Conservation (phyloP, 2,888 invertebrate species). For the Philereme vetulata region DNA sequence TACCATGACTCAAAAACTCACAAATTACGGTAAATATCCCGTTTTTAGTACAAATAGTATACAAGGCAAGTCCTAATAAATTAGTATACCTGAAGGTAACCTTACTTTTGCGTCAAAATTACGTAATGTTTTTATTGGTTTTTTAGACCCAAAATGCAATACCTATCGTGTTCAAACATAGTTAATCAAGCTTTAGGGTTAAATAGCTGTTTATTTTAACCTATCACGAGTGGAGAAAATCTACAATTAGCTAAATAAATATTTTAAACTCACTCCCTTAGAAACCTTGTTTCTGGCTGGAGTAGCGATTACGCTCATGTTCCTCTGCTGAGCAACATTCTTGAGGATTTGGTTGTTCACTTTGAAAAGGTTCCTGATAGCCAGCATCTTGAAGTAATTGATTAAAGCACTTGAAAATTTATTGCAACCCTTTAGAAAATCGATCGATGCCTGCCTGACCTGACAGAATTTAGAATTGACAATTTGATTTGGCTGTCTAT, state of each 20-base stretch:
- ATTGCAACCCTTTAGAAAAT: conserved; percentile 4
- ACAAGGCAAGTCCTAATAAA: too few relatives aligned
- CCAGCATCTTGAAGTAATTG: conserved; percentile 61
- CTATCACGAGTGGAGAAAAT: too few relatives aligned
- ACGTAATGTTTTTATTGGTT: conserved; percentile 41
- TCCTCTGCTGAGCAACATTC: conserved; percentile 65
- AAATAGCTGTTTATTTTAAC: too few relatives aligned
- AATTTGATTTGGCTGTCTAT: too few relatives aligned
- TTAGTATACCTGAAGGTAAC: conserved; percentile 21
- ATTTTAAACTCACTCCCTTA: conserved; percentile 57
- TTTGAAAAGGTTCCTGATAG: conserved; percentile 62
- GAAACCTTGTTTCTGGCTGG: conserved; percentile 66
- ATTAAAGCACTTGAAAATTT: conserved; percentile 15
- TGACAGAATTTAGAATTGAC: background rate
- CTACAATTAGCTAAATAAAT: too few relatives aligned
- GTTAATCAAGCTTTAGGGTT: too few relatives aligned
- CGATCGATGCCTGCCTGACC: background rate
- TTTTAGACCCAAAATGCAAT: background rate
- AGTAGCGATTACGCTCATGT: conserved; percentile 63
- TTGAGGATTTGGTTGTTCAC: conserved; percentile 59
- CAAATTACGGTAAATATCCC: too few relatives aligned
- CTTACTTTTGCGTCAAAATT: conserved; percentile 39
- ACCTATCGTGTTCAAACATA: background rate
- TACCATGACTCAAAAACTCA: too few relatives aligned
- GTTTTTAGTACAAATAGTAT: too few relatives aligned